Base-by-base conservation (phyloP, 2,888 invertebrate species). In the Orchesella flavescens region DNA sequence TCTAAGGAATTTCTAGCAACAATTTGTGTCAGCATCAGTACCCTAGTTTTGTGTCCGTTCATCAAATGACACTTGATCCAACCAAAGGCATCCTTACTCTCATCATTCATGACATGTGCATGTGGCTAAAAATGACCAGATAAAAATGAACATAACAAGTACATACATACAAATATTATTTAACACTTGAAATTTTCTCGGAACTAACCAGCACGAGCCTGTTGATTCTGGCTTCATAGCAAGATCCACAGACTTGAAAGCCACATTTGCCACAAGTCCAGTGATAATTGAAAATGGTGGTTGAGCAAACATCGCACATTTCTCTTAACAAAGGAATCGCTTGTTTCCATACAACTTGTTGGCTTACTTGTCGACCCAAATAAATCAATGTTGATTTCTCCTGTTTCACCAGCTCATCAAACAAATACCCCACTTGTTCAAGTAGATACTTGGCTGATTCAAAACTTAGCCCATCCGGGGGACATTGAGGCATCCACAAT, bases 271-370 rank as follows among this genome's bases (percentile, higher is more conserved):
- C 79, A 90, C 98, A 98, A 1, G 97, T 97, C 97, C 97, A 98
- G 90, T 99, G 98, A 91, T 95, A 96, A 91, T 99, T 99, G 91
- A 99, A 99, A 15, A 99, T 91, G 0, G 98, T 98, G 0, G 98
- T 98, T 90, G 97, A 96, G 90, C 99, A 99, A 0, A 97, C 97
- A 91, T 99, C 99, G 90, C 99, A 99, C 93, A 98, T 46, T 21
- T 97, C 91, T 98, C 98, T 92, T 43, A 97, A 97, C 24, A 97
- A 97, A 89, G 96, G 95, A 46, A 98, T 97, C 1, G 97, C 96
- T 88, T 97, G 93, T 90, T 98, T 98, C 98, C 98, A 98, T n/a
- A 55, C 69, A 0, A 83, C 97, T 19, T 7, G 65, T 1, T 46
- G 15, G 24, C 23, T 57, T 10, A 24, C 63, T 53, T 76, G 83